Evolutionary conservation across 2,797 vertebrate species (phyloP).

Genomic region (Chanos chanos): DNA sequence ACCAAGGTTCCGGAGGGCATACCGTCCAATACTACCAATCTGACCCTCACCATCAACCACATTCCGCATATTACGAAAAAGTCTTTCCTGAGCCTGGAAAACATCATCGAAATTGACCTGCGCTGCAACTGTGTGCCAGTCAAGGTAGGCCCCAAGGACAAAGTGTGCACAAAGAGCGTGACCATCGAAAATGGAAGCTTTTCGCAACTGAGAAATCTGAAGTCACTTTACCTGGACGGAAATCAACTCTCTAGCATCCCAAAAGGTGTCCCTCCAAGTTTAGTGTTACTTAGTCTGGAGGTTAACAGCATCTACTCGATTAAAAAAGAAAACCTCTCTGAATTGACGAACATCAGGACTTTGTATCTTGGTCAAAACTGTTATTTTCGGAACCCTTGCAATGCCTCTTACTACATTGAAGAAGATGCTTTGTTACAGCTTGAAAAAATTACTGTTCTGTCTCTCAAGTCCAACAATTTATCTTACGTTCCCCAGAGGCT

Average conservation of each 20-base stretch:
- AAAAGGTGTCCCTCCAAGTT: constrained; percentile 73
- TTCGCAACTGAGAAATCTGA: constrained; percentile 68
- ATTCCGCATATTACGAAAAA: constrained; percentile 73
- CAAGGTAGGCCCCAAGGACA: constrained; percentile 82
- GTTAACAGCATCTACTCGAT: constrained; percentile 83
- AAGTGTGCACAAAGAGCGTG: constrained; percentile 65
- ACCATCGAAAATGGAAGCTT: constrained; percentile 76
- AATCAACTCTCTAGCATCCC: constrained; percentile 86
- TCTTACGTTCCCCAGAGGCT: constrained; percentile 77
- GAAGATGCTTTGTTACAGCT: constrained; percentile 76
- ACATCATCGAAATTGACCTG: constrained; percentile 87
- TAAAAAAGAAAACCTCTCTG: constrained; percentile 74
- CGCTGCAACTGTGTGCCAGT: constrained; percentile 91
- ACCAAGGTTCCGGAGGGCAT: constrained; percentile 75
- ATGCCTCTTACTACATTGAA: constrained; percentile 79
- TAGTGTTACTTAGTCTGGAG: constrained; percentile 87
- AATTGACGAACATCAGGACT: constrained; percentile 72
- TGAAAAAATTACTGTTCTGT: constrained; percentile 76
- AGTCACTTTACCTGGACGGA: constrained; percentile 86
- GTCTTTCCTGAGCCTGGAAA: constrained; percentile 76
- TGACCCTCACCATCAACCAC: constrained; percentile 91
- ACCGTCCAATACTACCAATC: constrained; percentile 84
- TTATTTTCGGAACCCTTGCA: constrained; percentile 92
- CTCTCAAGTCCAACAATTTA: constrained; percentile 89
- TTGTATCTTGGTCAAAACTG: constrained; percentile 94